These are phyloP conservation scores for Thaumetopoea pityocampa DNA, from an alignment of 1,140 invertebrate species.

Conservation along the genomic window DNA sequence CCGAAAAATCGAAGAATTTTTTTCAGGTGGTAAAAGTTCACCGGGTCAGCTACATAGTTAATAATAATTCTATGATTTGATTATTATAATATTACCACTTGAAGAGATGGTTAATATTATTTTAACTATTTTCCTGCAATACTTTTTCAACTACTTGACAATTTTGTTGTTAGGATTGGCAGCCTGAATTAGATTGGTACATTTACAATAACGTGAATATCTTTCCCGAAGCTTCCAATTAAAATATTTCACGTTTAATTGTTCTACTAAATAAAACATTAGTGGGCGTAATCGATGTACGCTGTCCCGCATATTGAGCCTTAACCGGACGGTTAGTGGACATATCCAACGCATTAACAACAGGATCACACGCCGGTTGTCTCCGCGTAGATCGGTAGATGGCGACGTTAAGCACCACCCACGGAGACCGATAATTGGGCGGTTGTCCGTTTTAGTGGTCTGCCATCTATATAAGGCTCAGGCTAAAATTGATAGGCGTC, in stretches of 20 bases:
- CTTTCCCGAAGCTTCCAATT: background rate
- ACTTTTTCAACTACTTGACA: too few relatives aligned
- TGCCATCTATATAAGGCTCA: background rate
- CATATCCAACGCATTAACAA: constrained; percentile 5
- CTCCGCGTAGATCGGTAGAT: constrained; percentile 7
- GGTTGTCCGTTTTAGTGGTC: background rate
- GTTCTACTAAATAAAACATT: constrained; percentile 1
- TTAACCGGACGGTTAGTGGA: constrained; percentile 8
- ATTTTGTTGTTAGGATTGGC: too few relatives aligned
- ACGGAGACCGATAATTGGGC: constrained; percentile 10
- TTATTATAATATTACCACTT: too few relatives aligned
- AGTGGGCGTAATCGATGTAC: constrained; percentile 1
- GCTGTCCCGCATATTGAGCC: constrained; percentile 1
- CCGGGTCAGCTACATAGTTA: too few relatives aligned
- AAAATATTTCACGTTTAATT: constrained; percentile 5
- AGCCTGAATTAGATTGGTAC: too few relatives aligned
- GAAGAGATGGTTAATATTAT: too few relatives aligned
- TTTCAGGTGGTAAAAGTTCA: too few relatives aligned
- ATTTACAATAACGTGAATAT: too few relatives aligned
- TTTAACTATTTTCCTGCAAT: too few relatives aligned
- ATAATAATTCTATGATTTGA: too few relatives aligned
- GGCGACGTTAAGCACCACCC: constrained; percentile 10
- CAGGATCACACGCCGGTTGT: constrained; percentile 12
- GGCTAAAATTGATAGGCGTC: background rate
- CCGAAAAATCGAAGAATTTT: too few relatives aligned